phyloP scores from a whole-genome alignment of 2,888 invertebrate species.

The Balanococcus diminutus region DNA sequence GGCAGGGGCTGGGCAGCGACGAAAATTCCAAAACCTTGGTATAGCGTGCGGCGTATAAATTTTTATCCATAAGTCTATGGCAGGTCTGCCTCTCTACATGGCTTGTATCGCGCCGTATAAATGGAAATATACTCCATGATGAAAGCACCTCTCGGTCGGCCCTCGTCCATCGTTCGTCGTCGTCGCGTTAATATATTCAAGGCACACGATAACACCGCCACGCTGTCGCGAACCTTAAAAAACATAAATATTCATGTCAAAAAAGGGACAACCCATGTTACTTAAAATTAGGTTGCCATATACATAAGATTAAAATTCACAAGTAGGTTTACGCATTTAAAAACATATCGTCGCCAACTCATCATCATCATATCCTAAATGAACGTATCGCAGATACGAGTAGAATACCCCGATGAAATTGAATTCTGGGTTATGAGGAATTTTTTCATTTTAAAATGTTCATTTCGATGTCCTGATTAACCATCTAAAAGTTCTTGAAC shows the following conservation, averaged over 20 bases:
- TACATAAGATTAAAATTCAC: conserved; percentile 14
- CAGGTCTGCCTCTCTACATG: too few relatives aligned
- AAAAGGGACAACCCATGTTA: conserved; percentile 36
- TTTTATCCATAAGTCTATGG: neutral
- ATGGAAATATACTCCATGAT: neutral
- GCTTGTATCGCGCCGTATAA: neutral
- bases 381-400: neutral
- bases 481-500: too few relatives aligned
- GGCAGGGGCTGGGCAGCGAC: neutral
- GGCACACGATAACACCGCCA: conserved; percentile 21
- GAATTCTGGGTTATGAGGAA: too few relatives aligned
- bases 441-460: too few relatives aligned
- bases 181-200: conserved; percentile 12
- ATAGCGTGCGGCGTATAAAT: neutral
- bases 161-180: too few relatives aligned
- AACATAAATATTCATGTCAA: conserved; percentile 34
- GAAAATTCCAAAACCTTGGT: neutral
- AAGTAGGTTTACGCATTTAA: neutral
- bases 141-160: conserved; percentile 9
- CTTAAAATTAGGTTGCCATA: conserved; percentile 37
- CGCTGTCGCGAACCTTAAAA: neutral
- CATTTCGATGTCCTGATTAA: too few relatives aligned
- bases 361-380: neutral
- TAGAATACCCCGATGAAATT: too few relatives aligned
- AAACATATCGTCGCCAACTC: neutral